Conservation (phyloP, 2,888 invertebrate species). For the Folsomia candida region DNA sequence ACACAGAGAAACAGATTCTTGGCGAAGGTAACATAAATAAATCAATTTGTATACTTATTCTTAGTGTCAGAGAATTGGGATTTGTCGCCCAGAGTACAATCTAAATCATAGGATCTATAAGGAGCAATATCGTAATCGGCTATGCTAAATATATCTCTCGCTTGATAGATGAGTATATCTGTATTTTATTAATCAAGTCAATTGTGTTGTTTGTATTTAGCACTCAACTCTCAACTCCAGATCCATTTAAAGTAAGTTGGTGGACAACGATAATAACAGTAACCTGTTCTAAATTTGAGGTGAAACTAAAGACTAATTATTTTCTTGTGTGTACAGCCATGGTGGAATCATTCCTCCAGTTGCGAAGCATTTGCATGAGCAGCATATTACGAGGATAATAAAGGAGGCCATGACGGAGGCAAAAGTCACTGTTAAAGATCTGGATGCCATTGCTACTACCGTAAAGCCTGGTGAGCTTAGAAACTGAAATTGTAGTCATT, state of each 20-base stretch:
- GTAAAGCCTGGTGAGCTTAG: slow-evolving; percentile 67
- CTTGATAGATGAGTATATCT: too few species aligned
- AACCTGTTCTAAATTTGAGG: neutral
- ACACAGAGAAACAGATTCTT: slow-evolving; percentile 67
- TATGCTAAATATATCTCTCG: too few species aligned
- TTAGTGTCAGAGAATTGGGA: too few species aligned
- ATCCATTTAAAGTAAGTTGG: slow-evolving; percentile 67
- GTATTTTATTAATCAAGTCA: too few species aligned
- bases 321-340: slow-evolving; percentile 63
- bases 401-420: slow-evolving; percentile 65
- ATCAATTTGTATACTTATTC: too few species aligned
- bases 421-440: slow-evolving; percentile 61
- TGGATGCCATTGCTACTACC: slow-evolving; percentile 89
- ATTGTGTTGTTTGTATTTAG: too few species aligned
- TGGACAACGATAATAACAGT: neutral
- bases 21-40: too few species aligned
- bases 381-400: slow-evolving; percentile 73
- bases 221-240: slow-evolving; percentile 74
- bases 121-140: too few species aligned
- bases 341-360: slow-evolving; percentile 89
- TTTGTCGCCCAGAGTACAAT: too few species aligned
- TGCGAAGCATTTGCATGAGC: slow-evolving; percentile 76
- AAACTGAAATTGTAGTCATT: neutral
- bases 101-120: too few species aligned
- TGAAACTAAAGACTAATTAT: neutral